A percentile compares a stretch with the other conserved stretches of the same genome.
Conservation (phyloP, 2,113 vertebrate genomes). For the Amia ocellicauda region DNA sequence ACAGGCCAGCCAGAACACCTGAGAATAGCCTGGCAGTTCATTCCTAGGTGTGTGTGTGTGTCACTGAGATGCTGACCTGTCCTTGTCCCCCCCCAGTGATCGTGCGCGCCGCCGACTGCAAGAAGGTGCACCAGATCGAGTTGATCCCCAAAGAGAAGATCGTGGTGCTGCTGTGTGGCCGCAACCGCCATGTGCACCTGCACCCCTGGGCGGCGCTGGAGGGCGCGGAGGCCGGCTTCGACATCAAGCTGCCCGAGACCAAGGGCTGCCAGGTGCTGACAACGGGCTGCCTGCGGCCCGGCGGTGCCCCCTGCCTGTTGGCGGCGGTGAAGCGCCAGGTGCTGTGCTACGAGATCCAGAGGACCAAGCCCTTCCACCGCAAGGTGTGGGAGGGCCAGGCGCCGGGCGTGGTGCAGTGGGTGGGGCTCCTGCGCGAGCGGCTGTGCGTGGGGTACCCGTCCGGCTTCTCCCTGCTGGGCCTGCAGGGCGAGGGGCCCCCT, state of each 20-base stretch:
- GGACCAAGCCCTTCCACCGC: conserved; percentile 78
- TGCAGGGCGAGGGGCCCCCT: conserved; percentile 89
- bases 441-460: conserved; percentile 93
- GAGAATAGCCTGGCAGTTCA: too few species aligned
- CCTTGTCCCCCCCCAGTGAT: conserved; percentile 71
- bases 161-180: conserved; percentile 80
- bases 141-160: conserved; percentile 84
- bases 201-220: conserved; percentile 85
- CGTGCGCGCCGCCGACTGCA: conserved; percentile 88
- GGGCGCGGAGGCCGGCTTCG: conserved; percentile 76
- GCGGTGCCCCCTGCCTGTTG: conserved; percentile 76
- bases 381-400: conserved; percentile 83
- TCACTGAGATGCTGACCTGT: too few species aligned
- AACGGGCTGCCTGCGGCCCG: conserved; percentile 68
- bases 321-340: conserved; percentile 88
- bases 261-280: conserved; percentile 89
- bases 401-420: conserved; percentile 85
- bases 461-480: conserved; percentile 87
- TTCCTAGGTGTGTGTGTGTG: too few species aligned
- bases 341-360: conserved; percentile 85
- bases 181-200: conserved; percentile 87
- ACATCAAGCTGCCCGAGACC: conserved; percentile 86
- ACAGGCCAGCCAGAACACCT: background rate
- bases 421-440: conserved; percentile 81
- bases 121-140: conserved; percentile 93